Evolutionary conservation across 2,113 vertebrate species (phyloP), one percentile per base, ranked within the genome.

Genomic region (Alexandromys fortis): DNA sequence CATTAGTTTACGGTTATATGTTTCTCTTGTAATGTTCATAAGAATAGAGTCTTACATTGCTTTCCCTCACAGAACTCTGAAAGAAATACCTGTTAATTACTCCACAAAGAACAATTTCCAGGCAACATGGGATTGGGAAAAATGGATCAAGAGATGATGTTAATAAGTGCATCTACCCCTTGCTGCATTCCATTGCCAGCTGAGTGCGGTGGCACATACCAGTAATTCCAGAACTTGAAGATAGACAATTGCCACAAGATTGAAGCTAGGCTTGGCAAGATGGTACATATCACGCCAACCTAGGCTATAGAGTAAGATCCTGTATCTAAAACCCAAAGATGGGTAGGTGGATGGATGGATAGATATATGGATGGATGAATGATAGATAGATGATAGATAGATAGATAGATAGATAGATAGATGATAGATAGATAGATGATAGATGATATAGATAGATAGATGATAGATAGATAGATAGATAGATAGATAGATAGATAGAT

Each of bases 1-100:
- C 97, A 97, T 97, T 97, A 95, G 95, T 96, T 97, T 94, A 96
- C 75, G 94, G 95, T 97, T 97, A 96, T 94, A 93, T 94, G 85
- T 94, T 97, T 97, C 94, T 96, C 89, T 94, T 94, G 12, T 96
- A 95, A 95, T 55, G 42, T 82, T 94, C 55, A 96, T 94, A 94
- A 95, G 86, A 97, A 96, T 94, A 96, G 95, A 97, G 86, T 96
- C 89, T 97, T 94, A 95, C 12, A 91, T 0, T 92, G 42, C 49
- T 83, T 94, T 88, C 49, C 89, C 92, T 90, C 52, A 94, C 96
- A 96, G 95, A 94, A 96, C 73, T 83, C 90, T 91, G 87, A 94
- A 96, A 97, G 28, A 92, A 93, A 88, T 70, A 72, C 26, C 49
- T 78, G 85, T 79, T 68, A 95, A 91, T n/a, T 8, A 65, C 52